Conservation (phyloP, 2,888 invertebrate genomes). For the Conus canariensis region DNA sequence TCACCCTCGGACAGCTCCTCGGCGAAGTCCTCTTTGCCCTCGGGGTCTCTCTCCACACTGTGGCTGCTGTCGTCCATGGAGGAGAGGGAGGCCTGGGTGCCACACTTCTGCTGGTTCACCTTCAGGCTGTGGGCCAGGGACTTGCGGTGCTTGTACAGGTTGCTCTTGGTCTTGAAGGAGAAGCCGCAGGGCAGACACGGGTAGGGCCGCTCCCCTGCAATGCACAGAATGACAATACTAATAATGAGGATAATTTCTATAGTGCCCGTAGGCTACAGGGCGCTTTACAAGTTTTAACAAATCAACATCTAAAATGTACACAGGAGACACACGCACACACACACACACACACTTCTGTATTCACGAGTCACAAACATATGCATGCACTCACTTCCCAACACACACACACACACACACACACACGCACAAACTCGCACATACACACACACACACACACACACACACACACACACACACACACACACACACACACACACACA, state of each 20-base stretch:
- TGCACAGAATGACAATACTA: not conserved
- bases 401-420: no score
- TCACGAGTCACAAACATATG: no score
- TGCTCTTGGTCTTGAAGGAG: constrained; percentile 98
- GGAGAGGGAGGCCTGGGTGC: constrained; percentile 95
- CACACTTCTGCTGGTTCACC: constrained; percentile 76
- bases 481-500: no score
- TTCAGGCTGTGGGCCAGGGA: constrained; percentile 87
- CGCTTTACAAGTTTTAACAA: no score
- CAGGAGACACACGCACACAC: not conserved
- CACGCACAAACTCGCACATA: not conserved
- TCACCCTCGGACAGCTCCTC: constrained; percentile 64
- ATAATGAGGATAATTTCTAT: no score
- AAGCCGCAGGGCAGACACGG: constrained; percentile 97
- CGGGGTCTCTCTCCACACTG: constrained; percentile 29
- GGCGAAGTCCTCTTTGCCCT: constrained; percentile 49
- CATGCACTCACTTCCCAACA: no score
- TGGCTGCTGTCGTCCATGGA: constrained; percentile 89
- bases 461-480: no score
- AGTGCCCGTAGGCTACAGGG: no score
- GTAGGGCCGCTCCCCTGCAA: constrained; percentile 91
- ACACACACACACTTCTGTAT: no score
- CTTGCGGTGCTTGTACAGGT: constrained; percentile 98
- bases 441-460: not conserved
- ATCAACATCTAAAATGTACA: not conserved